phyloP scores from a whole-genome alignment of 2,113 vertebrate species.

The Pseudonaja textilis region DNA sequence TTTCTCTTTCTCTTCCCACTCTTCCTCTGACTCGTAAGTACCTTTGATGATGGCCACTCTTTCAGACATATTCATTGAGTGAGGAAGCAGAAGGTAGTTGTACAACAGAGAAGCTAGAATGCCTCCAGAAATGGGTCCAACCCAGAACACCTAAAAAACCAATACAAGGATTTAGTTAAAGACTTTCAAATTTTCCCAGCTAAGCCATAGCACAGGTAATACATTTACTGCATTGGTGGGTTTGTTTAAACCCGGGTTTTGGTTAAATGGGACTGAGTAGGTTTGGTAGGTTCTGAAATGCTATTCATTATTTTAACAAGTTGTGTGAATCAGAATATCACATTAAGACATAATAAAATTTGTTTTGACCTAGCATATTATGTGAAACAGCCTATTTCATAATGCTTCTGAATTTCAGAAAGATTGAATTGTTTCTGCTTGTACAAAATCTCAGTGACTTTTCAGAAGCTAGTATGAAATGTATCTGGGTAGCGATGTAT shows the following conservation, averaged over 20 bases:
- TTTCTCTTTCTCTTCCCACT: conserved; percentile 77
- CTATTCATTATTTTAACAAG: neutral
- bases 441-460: neutral
- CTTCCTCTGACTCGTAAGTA: conserved; percentile 73
- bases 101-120: conserved; percentile 74
- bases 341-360: neutral
- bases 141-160: conserved; percentile 78
- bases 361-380: neutral
- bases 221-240: neutral
- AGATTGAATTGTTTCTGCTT: neutral
- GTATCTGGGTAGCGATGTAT: neutral
- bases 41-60: conserved; percentile 75
- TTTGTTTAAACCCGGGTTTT: neutral
- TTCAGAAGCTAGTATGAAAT: neutral
- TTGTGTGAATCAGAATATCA: neutral
- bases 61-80: conserved; percentile 71
- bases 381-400: neutral
- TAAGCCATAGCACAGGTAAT: neutral
- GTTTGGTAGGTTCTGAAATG: neutral
- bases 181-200: neutral
- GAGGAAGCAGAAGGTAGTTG: conserved; percentile 78
- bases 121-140: conserved; percentile 76
- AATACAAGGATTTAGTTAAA: neutral
- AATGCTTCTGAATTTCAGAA: neutral
- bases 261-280: neutral